Conservation (phyloP, 23 tunicate species). For the Ciona savignyi region DNA sequence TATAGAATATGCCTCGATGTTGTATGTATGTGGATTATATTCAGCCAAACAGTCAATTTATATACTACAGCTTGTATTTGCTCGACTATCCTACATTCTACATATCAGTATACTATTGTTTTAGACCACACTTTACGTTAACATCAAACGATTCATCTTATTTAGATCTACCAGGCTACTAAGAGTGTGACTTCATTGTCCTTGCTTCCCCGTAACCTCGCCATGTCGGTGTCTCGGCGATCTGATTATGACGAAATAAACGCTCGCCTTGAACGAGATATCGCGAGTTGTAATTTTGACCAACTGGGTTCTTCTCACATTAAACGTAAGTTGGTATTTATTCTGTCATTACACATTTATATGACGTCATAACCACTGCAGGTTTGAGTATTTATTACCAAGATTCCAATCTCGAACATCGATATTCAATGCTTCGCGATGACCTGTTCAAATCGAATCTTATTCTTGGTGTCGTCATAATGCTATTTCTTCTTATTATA, state of each 20-base stretch:
- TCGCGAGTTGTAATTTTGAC: constrained; percentile 18
- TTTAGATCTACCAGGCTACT: constrained; percentile 18
- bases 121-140: no score
- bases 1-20: no score
- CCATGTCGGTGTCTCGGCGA: constrained; percentile 26
- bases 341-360: background rate
- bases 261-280: constrained; percentile 42
- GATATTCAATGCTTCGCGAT: constrained; percentile 57
- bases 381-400: constrained; percentile 45
- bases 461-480: constrained; percentile 47
- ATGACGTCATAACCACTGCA: constrained; percentile 8
- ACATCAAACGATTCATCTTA: no score
- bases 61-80: no score
- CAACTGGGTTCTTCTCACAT: constrained; percentile 27
- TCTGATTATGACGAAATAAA: constrained; percentile 73
- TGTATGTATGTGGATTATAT: no score
- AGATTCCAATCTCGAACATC: constrained; percentile 49
- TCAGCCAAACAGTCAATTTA: no score
- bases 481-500: constrained; percentile 27
- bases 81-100: no score
- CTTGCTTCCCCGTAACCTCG: constrained; percentile 39
- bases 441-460: constrained; percentile 83
- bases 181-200: constrained; percentile 29
- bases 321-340: constrained; percentile 8
- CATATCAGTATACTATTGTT: no score